phyloP scores from a whole-genome alignment of 2,113 vertebrate species.

The Motacilla alba region DNA sequence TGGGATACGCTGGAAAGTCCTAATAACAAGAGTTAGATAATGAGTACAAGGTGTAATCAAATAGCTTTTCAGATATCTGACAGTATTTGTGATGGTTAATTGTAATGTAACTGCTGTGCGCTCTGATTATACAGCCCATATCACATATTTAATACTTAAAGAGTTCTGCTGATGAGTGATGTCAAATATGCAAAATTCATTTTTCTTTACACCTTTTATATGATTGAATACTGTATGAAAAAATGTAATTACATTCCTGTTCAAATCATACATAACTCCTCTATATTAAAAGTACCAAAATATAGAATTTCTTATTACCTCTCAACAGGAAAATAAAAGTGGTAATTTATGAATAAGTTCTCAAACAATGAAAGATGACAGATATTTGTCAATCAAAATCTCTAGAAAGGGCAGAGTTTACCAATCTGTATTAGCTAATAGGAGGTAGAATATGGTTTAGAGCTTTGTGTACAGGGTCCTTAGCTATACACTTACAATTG shows the following conservation, averaged over 20 bases:
- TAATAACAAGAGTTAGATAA: neutral
- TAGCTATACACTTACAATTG: neutral
- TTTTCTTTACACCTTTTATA: neutral
- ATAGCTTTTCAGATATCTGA: neutral
- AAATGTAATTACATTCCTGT: neutral
- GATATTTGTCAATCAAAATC: neutral
- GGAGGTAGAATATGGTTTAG: neutral
- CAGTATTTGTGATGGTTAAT: neutral
- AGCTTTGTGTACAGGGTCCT: neutral
- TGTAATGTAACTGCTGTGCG: neutral
- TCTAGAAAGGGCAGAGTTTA: neutral
- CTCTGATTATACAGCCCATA: neutral
- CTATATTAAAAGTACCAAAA: neutral
- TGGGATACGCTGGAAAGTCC: neutral
- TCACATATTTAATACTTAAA: neutral
- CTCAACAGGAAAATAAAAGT: neutral
- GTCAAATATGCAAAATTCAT: neutral
- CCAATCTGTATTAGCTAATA: neutral
- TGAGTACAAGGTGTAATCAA: neutral
- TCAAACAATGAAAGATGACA: neutral
- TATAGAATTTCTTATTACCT: neutral
- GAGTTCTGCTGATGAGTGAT: neutral
- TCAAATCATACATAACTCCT: neutral
- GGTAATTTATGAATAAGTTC: neutral
- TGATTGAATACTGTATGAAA: neutral